Evolutionary conservation across 1,140 invertebrate genomes (phyloP).

Genomic region (Neodiprion pinetum): DNA sequence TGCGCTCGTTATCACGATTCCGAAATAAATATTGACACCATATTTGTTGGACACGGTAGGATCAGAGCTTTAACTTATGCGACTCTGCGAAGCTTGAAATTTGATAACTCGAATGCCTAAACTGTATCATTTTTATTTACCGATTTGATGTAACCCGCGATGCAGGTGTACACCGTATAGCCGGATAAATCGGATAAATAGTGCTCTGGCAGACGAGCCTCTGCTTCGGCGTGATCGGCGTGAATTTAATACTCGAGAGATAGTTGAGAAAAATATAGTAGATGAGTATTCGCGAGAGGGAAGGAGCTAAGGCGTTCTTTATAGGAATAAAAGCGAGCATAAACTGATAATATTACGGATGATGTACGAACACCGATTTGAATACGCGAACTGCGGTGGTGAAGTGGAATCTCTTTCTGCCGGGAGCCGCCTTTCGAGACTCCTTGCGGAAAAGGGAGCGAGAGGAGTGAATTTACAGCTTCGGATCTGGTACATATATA

Average conservation of each 20-base stretch:
- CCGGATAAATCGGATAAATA: no score
- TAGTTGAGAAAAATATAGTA: background rate
- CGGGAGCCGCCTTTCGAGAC: background rate
- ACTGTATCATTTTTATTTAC: no score
- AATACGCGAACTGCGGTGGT: background rate
- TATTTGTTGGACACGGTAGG: no score
- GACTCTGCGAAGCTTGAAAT: no score
- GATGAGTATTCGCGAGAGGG: background rate
- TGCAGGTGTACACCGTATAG: no score
- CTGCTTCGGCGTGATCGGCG: background rate
- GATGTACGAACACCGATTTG: conserved; percentile 4
- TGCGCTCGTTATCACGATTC: no score
- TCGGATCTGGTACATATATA: background rate
- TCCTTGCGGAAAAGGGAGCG: background rate
- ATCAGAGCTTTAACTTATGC: no score
- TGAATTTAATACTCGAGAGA: conserved; percentile 1
- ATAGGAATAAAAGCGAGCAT: conserved; percentile 7
- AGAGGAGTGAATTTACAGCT: background rate
- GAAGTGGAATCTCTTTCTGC: conserved; percentile 4
- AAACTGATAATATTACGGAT: conserved; percentile 1
- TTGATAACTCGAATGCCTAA: no score
- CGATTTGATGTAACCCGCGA: no score
- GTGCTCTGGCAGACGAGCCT: no score
- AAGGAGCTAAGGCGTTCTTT: conserved; percentile 4
- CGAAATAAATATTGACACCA: no score